A percentile compares a stretch with the other conserved stretches of the same genome.
phyloP scores from a whole-genome alignment of 2,888 invertebrate species.

The Gnatocerus cornutus region DNA sequence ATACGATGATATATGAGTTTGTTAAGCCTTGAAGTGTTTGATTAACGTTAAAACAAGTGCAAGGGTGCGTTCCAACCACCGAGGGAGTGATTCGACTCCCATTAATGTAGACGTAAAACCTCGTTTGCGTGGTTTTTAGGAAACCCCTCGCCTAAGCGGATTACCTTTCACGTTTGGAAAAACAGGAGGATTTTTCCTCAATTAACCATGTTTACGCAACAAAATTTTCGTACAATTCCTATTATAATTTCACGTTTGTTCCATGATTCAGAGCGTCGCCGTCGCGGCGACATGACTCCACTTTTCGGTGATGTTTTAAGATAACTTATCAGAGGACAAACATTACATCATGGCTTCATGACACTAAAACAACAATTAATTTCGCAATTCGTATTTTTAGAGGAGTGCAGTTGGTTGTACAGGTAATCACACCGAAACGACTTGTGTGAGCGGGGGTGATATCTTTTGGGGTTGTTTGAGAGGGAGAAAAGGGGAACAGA shows the following conservation, averaged over 20 bases:
- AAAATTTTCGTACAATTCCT: not conserved
- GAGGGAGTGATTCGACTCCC: constrained; percentile 25
- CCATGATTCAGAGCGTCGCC: not conserved
- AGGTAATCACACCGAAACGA: not conserved
- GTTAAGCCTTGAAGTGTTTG: constrained; percentile 44
- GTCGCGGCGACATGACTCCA: not conserved
- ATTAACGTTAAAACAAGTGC: constrained; percentile 37
- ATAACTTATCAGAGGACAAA: constrained; percentile 5
- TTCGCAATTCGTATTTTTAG: constrained; percentile 6
- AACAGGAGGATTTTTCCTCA: not conserved
- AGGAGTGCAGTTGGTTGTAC: not conserved
- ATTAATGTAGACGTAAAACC: constrained; percentile 34
- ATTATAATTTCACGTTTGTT: not conserved
- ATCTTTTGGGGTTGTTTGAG: too few species aligned
- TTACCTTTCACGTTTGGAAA: constrained; percentile 9
- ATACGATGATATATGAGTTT: constrained; percentile 32
- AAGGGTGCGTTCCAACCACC: constrained; percentile 29
- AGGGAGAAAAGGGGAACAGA: not conserved
- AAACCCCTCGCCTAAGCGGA: constrained; percentile 26
- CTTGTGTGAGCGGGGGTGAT: not conserved
- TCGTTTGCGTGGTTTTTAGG: constrained; percentile 10
- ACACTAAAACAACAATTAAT: not conserved
- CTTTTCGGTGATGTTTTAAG: not conserved
- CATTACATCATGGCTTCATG: not conserved
- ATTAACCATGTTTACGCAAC: not conserved